phyloP scores from a whole-genome alignment of 2,113 vertebrate species.

The Sprattus sprattus region DNA sequence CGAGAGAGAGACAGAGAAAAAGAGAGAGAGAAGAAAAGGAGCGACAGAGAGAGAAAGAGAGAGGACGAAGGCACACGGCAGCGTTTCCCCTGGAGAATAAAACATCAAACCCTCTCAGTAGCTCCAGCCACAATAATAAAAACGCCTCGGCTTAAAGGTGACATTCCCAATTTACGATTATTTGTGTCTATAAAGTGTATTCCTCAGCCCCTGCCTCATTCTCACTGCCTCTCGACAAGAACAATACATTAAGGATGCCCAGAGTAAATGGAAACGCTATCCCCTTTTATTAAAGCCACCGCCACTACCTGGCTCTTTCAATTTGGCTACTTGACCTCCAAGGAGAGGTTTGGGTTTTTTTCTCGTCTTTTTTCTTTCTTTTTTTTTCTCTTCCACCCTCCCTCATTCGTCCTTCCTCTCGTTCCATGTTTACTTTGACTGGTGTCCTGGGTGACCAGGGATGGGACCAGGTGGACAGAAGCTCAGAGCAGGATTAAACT shows the following conservation, averaged over 20 bases:
- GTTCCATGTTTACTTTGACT: slow-evolving; percentile 1
- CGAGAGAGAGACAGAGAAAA: neutral
- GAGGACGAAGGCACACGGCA: slow-evolving; percentile 61
- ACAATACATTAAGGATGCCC: slow-evolving; percentile 91
- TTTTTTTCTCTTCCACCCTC: neutral
- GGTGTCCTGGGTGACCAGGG: neutral
- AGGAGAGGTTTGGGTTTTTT: slow-evolving; percentile 70
- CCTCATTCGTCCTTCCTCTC: neutral
- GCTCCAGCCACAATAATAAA: slow-evolving; percentile 99
- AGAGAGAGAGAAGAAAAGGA: neutral
- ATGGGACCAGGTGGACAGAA: neutral
- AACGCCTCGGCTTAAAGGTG: slow-evolving; percentile 99
- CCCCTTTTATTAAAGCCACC: slow-evolving; percentile 90
- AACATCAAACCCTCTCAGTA: slow-evolving; percentile 96
- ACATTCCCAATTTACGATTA: slow-evolving; percentile 99
- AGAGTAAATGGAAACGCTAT: slow-evolving; percentile 95
- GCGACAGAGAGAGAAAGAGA: slow-evolving; percentile 3
- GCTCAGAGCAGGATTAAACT: slow-evolving; percentile 45
- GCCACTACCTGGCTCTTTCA: slow-evolving; percentile 88
- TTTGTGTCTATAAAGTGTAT: slow-evolving; percentile 99
- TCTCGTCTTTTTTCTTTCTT: slow-evolving; percentile 41
- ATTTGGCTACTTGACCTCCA: slow-evolving; percentile 78
- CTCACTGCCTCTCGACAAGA: slow-evolving; percentile 83
- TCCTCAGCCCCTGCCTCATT: slow-evolving; percentile 92
- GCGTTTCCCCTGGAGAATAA: slow-evolving; percentile 86